phyloP scores from a whole-genome alignment of 2,888 invertebrate species.

The Sepiola atlantica region DNA sequence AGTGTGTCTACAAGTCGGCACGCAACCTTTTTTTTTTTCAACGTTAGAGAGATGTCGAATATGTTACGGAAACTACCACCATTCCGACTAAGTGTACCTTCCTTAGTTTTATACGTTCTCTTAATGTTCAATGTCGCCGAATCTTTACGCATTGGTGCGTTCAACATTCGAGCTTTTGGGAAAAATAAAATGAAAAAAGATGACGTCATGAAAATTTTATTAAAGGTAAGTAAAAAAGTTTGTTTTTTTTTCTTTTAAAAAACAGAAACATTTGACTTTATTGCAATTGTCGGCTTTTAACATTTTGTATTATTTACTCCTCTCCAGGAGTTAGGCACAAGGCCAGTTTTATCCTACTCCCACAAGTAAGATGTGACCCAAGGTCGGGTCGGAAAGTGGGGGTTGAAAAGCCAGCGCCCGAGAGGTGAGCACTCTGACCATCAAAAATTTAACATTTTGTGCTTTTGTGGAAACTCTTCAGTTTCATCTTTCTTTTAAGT shows the following conservation, averaged over 20 bases:
- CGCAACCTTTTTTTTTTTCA: not conserved
- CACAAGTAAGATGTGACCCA: no score
- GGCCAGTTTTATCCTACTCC: no score
- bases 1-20: not conserved
- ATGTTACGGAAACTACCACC: not conserved
- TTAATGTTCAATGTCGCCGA: not conserved
- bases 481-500: no score
- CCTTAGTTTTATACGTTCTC: not conserved
- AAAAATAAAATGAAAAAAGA: conserved; percentile 55
- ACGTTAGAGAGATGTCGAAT: not conserved
- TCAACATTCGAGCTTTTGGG: conserved; percentile 66
- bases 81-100: not conserved
- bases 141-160: conserved; percentile 60
- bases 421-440: no score
- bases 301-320: no score
- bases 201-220: conserved; percentile 56
- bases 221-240: conserved; percentile 56
- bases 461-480: no score
- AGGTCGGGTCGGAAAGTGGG: no score
- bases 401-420: no score
- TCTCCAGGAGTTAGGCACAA: no score
- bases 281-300: no score
- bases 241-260: not conserved
- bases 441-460: no score
- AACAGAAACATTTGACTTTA: no score